Conservation (phyloP, 2,797 vertebrate genomes). For the Pristis pectinata region DNA sequence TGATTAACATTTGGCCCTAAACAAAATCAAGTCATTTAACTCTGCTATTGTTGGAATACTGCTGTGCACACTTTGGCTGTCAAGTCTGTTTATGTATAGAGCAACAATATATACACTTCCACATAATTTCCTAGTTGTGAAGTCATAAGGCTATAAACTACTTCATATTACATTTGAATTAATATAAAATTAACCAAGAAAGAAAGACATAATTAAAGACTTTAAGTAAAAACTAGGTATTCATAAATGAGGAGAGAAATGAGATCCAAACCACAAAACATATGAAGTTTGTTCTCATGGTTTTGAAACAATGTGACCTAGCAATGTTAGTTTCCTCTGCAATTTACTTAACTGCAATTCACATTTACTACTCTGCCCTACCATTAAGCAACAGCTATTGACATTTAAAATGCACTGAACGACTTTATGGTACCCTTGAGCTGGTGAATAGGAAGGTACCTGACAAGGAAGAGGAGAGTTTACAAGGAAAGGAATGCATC, state of each 20-base stretch:
- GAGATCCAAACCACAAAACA: too few relatives aligned
- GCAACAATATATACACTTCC: not conserved
- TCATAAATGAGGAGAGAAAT: too few relatives aligned
- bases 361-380: not conserved
- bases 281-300: not conserved
- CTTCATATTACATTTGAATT: too few relatives aligned
- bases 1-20: not conserved
- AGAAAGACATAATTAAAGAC: too few relatives aligned
- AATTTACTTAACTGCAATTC: constrained; percentile 4
- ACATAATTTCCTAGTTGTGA: not conserved
- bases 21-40: not conserved
- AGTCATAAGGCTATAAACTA: too few relatives aligned
- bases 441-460: not conserved
- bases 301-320: not conserved
- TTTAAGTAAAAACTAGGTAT: constrained; percentile 4
- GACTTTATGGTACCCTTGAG: not conserved
- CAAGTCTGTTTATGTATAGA: not conserved
- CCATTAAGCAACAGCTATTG: constrained; percentile 5
- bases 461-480: too few relatives aligned
- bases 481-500: not conserved
- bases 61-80: not conserved
- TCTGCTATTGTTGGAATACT: not conserved
- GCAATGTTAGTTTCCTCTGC: not conserved
- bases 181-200: too few relatives aligned
- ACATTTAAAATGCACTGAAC: not conserved